Conservation (phyloP, 30 jellyfish, hydroid and myxozoan genomes). For the Euphysa ruthae region DNA sequence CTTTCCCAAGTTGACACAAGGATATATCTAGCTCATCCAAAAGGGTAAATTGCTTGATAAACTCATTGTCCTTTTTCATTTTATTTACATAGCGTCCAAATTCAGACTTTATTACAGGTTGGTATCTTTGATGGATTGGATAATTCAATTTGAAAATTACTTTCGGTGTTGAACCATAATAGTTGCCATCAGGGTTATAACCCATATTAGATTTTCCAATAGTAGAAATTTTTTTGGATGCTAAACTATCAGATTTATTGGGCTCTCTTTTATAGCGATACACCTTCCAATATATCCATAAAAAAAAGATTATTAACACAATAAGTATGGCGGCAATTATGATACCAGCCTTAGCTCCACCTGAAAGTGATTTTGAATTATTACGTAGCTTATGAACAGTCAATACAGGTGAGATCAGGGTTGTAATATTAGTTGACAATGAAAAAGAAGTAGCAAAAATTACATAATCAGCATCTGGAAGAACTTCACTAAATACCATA, state of each 20-base stretch:
- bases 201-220: not conserved
- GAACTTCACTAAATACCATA: not conserved
- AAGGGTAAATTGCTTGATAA: constrained; percentile 1
- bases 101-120: not conserved
- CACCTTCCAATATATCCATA: constrained; percentile 8
- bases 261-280: not conserved
- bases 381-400: not conserved
- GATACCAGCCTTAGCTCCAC: constrained; percentile 30
- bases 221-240: not conserved
- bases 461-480: not conserved
- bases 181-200: not conserved
- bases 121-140: not conserved
- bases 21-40: constrained; percentile 4
- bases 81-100: not conserved
- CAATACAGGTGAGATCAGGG: not conserved
- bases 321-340: constrained; percentile 2
- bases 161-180: not conserved
- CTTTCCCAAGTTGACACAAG: constrained; percentile 2
- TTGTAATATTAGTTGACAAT: too few species aligned
- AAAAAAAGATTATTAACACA: constrained; percentile 1
- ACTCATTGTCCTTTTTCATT: not conserved
- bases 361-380: constrained; percentile 4
- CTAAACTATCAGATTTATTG: constrained; percentile 1
- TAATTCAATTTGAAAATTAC: not conserved
- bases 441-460: not conserved